Evolutionary conservation across 1,140 invertebrate species (phyloP), one percentile per base, ranked within the genome.

Genomic region (Camponotus floridanus): DNA sequence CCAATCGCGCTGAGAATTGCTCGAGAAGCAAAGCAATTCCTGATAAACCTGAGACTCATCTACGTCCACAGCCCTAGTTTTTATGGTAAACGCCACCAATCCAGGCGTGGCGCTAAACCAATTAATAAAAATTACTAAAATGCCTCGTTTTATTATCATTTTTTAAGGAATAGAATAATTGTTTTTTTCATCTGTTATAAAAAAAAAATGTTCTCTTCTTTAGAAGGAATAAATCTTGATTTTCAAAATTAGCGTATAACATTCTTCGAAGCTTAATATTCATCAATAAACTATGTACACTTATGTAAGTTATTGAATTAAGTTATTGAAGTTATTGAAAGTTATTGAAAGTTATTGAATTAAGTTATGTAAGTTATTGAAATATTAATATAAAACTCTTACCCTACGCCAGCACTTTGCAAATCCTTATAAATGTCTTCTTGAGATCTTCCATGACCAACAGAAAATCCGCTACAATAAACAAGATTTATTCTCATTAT

Each of bases 381-480:
- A 39, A 51, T 26, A 51, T 55, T 26, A 74, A 21, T 9, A 83
- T 6, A 51, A 51, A 79, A 86, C 62, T 92, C 93, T 95, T 93
- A 96, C 96, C 94, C 95, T 74, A 94, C 94, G 73, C 95, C 95
- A 51, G 94, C 94, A 83, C 93, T 95, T 93, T 97, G 97, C 85
- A 98, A 95, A 94, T 98, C 97, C 94, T 97, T 97, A 94, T 98
- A 98, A 89, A 98, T 97, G 89, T 97, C 97, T 92, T 98, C 97
- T 94, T 98, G 97, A 7, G 97, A 98, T 91, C 96, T 96, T 78
- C 96, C 97, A 88, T 97, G 95, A 88, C 97, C 96, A 36, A 97
- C 95, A 76, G 96, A 96, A 93, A 98, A 98, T 84, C 97, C 97
- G 79, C 97, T 98, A 94, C 57, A 97, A 97, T 76, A 85, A 87